A percentile compares a stretch with the other conserved stretches of the same genome.
Evolutionary conservation across 30 jellyfish, hydroid and myxozoan species (phyloP).

Genomic region (Chironex yamaguchii): DNA sequence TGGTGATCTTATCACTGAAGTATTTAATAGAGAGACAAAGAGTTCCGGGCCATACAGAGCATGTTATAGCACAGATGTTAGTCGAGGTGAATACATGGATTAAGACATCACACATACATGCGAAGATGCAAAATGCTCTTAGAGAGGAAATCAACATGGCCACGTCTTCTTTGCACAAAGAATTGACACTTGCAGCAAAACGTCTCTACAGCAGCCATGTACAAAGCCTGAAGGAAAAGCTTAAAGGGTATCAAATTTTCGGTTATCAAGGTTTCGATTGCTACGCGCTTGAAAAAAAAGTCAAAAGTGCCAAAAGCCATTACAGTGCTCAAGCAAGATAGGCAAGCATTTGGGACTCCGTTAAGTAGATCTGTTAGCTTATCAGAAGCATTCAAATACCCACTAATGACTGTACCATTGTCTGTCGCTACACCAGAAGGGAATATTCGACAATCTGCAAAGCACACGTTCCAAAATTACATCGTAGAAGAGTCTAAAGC

Average conservation of each 20-base stretch:
- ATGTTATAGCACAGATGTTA: constrained; percentile 45
- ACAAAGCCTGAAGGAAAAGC: constrained; percentile 2
- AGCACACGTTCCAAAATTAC: constrained; percentile 1
- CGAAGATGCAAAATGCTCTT: constrained; percentile 12
- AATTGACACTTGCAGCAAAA: constrained; percentile 13
- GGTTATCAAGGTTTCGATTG: constrained; percentile 4
- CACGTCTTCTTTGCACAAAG: constrained; percentile 30
- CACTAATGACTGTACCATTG: constrained; percentile 44
- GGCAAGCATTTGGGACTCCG: constrained; percentile 35
- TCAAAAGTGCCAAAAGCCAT: constrained; percentile 16
- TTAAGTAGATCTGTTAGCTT: neutral
- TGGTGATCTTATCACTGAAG: constrained; percentile 56
- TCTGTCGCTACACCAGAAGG: constrained; percentile 62
- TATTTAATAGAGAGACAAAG: constrained; percentile 35
- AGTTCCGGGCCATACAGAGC: constrained; percentile 60
- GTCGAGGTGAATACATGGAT: constrained; percentile 51
- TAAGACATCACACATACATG: constrained; percentile 40
- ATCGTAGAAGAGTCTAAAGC: constrained; percentile 19
- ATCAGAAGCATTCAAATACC: constrained; percentile 18
- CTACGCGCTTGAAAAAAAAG: constrained; percentile 38
- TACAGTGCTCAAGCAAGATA: constrained; percentile 49
- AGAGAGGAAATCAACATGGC: constrained; percentile 36
- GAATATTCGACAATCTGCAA: constrained; percentile 28
- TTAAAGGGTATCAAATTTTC: constrained; percentile 19
- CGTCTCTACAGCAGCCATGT: constrained; percentile 20